Evolutionary conservation across 2,113 vertebrate genomes (phyloP), one percentile per base, ranked within the genome.

Genomic region (Pycnonotus jocosus): DNA sequence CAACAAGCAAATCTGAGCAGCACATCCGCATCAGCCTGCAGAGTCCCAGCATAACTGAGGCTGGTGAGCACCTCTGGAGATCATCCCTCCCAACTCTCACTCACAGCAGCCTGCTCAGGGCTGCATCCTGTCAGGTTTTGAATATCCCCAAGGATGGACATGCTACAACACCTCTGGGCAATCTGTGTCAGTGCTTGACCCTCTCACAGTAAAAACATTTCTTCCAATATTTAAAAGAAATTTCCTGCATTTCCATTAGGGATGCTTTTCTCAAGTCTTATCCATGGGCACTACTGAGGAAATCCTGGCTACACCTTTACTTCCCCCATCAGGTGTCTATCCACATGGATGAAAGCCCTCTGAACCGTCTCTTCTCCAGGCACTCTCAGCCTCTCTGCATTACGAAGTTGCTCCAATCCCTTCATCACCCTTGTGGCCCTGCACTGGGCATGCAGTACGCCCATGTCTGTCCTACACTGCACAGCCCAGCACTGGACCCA

Each of bases 71-170:
- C 28, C 62, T 69, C 71, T 31, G 37, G 25, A 53, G 20, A n/a
- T 38, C 74, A 35, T 15, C 48, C 48, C 53, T 27, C 7, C 72
- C 65, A 78, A 1, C 64, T 23, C 65, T 19, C 1, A 0, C 40
- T n/a, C 51, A 44, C 60, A 82, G 48, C 31, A 31, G 56, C 25
- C 25, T 66, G 30, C 68, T 58, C 47, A 37, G 28, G 44, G 37
- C 48, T 87, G 54, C 1, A 1, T 28, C 47, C 56, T 22, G 2
- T 13, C 1, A 0, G 2, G 11, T 58, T 81, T 28, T 51, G 18
- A 42, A 30, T 9, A 44, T 8, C 13, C 12, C 20, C 40, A 77
- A 28, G 25, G n/a, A 69, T 3, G 15, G 81, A 37, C 28, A 45
- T 21, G 21, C 4, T 50, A 80, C n/a, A 47, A 27, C 15, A 17